Conservation (phyloP, 2,888 invertebrate genomes). For the Electrophaes corylata region DNA sequence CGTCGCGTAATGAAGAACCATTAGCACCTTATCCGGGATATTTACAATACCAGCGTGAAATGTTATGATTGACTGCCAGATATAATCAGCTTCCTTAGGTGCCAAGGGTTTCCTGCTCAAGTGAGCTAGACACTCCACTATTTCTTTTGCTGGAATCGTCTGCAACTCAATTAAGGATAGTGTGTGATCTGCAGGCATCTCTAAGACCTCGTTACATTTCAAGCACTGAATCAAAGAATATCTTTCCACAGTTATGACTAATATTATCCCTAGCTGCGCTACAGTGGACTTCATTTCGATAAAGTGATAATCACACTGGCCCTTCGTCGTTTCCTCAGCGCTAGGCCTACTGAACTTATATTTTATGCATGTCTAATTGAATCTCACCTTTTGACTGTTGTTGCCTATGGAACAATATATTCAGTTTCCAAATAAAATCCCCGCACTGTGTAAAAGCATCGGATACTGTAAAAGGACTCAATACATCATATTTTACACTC, state of each 20-base stretch:
- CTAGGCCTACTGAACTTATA: slow-evolving; percentile 6
- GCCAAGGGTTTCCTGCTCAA: slow-evolving; percentile 60
- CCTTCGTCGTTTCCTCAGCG: background rate
- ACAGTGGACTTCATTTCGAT: slow-evolving; percentile 24
- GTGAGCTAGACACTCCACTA: slow-evolving; percentile 65
- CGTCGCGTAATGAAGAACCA: slow-evolving; percentile 74
- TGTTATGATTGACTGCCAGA: slow-evolving; percentile 67
- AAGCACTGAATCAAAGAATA: slow-evolving; percentile 34
- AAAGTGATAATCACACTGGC: slow-evolving; percentile 11
- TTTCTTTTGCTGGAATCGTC: slow-evolving; percentile 56
- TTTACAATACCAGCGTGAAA: slow-evolving; percentile 60
- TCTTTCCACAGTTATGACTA: slow-evolving; percentile 18
- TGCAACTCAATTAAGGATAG: slow-evolving; percentile 52
- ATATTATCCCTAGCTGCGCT: slow-evolving; percentile 1
- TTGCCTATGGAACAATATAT: background rate
- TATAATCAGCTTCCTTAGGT: slow-evolving; percentile 55
- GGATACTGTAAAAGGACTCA: background rate
- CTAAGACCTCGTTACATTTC: slow-evolving; percentile 59
- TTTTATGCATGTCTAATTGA: slow-evolving; percentile 36
- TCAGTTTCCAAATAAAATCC: background rate
- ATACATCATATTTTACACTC: background rate
- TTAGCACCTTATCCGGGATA: slow-evolving; percentile 72
- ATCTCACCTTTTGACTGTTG: slow-evolving; percentile 7
- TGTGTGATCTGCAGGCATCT: slow-evolving; percentile 50
- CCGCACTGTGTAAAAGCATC: background rate